phyloP scores from a whole-genome alignment of 1,140 invertebrate species.

The Trichonephila inaurata region DNA sequence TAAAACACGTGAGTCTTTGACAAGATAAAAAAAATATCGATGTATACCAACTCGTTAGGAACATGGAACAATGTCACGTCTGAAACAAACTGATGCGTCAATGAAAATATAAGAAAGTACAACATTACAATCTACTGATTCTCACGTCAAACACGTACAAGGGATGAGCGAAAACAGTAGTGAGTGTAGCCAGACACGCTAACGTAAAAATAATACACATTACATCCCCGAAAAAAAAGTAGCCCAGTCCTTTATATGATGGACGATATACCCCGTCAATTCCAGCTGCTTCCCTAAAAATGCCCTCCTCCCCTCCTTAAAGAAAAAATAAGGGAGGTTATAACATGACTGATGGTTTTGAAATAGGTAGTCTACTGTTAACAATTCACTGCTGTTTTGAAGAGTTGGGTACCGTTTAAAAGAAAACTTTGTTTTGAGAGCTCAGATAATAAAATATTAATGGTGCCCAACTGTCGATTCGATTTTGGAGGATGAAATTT shows the following conservation, averaged over 20 bases:
- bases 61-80: neutral
- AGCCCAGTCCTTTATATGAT: constrained; percentile 5
- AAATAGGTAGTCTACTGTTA: constrained; percentile 3
- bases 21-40: neutral
- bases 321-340: neutral
- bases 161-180: neutral
- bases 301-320: neutral
- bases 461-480: neutral
- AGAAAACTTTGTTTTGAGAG: neutral
- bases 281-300: constrained; percentile 14
- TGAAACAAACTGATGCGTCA: neutral
- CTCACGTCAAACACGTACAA: constrained; percentile 1
- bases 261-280: constrained; percentile 23
- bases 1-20: too few species aligned
- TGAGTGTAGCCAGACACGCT: neutral
- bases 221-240: neutral
- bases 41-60: neutral
- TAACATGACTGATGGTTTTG: constrained; percentile 40
- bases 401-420: neutral
- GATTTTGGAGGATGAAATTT: neutral
- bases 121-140: neutral
- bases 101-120: neutral
- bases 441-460: neutral
- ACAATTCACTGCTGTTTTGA: neutral
- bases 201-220: constrained; percentile 41